Base-by-base conservation (phyloP, 1,140 invertebrate genomes). In the Lethocerus indicus region DNA sequence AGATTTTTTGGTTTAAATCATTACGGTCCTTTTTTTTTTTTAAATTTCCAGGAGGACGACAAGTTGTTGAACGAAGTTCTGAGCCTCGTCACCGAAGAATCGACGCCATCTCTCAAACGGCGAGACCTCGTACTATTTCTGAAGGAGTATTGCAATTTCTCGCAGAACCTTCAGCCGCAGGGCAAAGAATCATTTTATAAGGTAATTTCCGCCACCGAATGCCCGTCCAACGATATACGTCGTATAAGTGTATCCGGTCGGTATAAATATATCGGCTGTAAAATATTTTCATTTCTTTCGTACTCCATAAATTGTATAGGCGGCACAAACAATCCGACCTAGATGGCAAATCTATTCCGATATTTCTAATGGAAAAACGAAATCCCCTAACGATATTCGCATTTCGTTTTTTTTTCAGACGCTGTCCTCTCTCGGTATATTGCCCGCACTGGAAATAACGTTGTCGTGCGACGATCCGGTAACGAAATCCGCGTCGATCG, bases 101-200 rank as follows among this genome's bases (percentile, higher is more conserved):
- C 80, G 54, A 93, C 89, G 37, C 73, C 79, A 36, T 78, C 91
- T 56, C 64, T 71, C 13, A 92, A 93, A 61, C 74, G 93, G 59
- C 75, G 89, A 60, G 95, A 99, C 68, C 75, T 98, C 54, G 87
- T 98, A 46, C 69, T 96, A 53, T 99, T 99, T 71, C 71, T 99
- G 26, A 98, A 98, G 67, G 96, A 99, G 68, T 97, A 97, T 68
- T 98, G 94, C 71, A 94, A 92, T 66, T 98, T 97, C 74, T 94
- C 92, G 58, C 92, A 97, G 71, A 96, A 94, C 65, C 70, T 98
- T 56, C 93, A 98, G 63, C 90, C 90, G 9, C 88, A 91, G 63
- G 88, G 87, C 57, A 90, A 96, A 66, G 96, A 99, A 66, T 76
- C 80, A 32, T 98, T 98, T 71, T 97, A 96, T 68, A 95, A 95